Base-by-base conservation (phyloP, 2,888 invertebrate species). In the Gymnocheta viridis region DNA sequence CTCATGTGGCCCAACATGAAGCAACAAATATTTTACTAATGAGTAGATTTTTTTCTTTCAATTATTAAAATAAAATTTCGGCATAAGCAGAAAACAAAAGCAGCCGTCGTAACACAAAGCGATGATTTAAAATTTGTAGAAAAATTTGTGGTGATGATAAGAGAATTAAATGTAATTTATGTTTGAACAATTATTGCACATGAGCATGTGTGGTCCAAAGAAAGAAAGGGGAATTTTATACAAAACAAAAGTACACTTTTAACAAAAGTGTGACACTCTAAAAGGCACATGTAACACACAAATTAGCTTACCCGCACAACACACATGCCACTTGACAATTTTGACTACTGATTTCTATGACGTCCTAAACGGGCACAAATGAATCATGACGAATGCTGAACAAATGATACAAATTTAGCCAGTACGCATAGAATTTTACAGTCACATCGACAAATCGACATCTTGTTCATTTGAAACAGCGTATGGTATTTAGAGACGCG, bases 401-500 rank as follows among this genome's bases (percentile, higher is more conserved):
- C 58, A 60, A 47, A 58, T 35, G 35, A 49, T 54, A 44, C 14
- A 49, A 29, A 72, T 56, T 64, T 24, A 22, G 19, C 2, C 32
- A 64, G 49, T 38, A 47, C 56, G 64, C 66, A 66, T 66, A 67
- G 17, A 80, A 49, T 22, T 35, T 49, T 58, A 41, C 51, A 44
- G 24, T 6, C 27, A 35, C 64, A 77, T 4, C 22, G 17, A 7
- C 27, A 35, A 54, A 77, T 4, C 22, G 17, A 7, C 27, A 32
- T 32, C 41, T 27, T 51, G 5, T 9, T 51, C 51, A 44, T 58
- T 5, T 47, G 22, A 58, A 58, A 10, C 56, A 22, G 35, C 27
- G 41, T 62, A 35, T 69, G 54, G 67, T 62, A 67, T 79, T 79
- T 62, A 73, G 24, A 69, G 72, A 82, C 70, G 84, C 84, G 77